Conservation (phyloP, 2,113 vertebrate genomes). For the Corythornis vintsioides region DNA sequence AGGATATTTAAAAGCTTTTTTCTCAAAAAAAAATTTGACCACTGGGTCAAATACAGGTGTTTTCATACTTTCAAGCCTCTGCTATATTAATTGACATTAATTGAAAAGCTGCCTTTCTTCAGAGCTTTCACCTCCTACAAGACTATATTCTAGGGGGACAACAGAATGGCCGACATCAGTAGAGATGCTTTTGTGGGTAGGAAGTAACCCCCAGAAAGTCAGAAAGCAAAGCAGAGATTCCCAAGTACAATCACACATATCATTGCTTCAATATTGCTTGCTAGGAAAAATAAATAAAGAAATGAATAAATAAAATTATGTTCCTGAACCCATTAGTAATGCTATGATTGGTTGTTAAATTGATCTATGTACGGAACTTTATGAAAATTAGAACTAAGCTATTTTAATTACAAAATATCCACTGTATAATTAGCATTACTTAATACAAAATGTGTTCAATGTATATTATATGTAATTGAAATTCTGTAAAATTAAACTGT, state of each 20-base stretch:
- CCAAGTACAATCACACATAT: not conserved
- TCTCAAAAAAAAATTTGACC: too few relatives aligned
- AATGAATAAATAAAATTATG: not conserved
- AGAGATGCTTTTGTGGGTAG: not conserved
- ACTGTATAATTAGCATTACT: constrained; percentile 34
- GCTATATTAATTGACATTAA: not conserved
- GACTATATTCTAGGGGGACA: not conserved
- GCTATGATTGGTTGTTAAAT: not conserved
- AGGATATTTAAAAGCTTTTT: not conserved
- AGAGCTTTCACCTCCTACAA: not conserved
- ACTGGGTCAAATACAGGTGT: not conserved
- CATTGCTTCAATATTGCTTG: not conserved
- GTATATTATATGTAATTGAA: constrained; percentile 64
- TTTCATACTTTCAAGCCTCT: not conserved
- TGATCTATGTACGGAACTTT: constrained; percentile 4
- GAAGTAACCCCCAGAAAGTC: not conserved
- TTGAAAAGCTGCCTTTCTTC: not conserved
- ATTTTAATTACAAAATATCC: constrained; percentile 59
- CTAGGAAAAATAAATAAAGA: not conserved
- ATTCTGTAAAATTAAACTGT: constrained; percentile 58
- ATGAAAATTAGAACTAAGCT: constrained; percentile 45
- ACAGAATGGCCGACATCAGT: not conserved
- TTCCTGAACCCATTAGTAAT: not conserved
- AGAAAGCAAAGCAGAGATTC: not conserved
- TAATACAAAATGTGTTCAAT: constrained; percentile 42